Base-by-base conservation (phyloP, 2,888 invertebrate species). In the Calameuta filiformis region DNA sequence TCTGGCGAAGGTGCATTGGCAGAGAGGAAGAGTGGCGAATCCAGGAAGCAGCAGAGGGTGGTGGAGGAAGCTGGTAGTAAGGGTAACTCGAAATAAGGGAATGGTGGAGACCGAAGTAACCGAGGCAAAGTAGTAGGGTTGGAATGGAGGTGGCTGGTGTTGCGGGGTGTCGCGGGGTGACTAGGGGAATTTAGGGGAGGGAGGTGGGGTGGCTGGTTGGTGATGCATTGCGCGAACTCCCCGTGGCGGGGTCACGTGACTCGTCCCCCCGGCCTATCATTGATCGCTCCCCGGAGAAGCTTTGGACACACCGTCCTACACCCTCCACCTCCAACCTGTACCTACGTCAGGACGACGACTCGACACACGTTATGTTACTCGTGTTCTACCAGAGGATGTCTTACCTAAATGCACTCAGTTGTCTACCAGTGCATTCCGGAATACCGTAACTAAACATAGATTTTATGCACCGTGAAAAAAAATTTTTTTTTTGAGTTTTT, bases 141-240 rank as follows among this genome's bases (percentile, higher is more conserved):
- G 84, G 85, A 84, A 78, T 80, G 73, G 83, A 83, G 82, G 82
- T 83, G 83, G 86, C 83, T 85, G 86, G 81, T 84, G 84, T 86
- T 83, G 85, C 84, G 85, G 35, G 85, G 86, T 88, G 86, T 88
- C 87, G 86, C 86, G 88, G 87, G 87, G 79, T 33, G 79, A 71
- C 35, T 12, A 30, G 69, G 69, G 35, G 31, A 74, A 56, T 35
- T 69, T 34, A 84, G 86, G 87, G 86, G 85, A 82, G 87, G 84
- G 87, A 88, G 88, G 89, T 88, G 86, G 87, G 86, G 85, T 82
- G 87, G 84, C 88, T 89, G 88, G 89, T 88, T 88, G 89, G 89
- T 89, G 90, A 90, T 90, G 90, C 90, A 90, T 90, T 90, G 90
- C 90, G 90, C 89, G 89, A 88, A 89, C 90, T 90, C 89, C 89